A percentile compares a stretch with the other conserved stretches of the same genome.
Evolutionary conservation across 2,113 vertebrate genomes (phyloP).

Genomic region (Catharus fuscescens): DNA sequence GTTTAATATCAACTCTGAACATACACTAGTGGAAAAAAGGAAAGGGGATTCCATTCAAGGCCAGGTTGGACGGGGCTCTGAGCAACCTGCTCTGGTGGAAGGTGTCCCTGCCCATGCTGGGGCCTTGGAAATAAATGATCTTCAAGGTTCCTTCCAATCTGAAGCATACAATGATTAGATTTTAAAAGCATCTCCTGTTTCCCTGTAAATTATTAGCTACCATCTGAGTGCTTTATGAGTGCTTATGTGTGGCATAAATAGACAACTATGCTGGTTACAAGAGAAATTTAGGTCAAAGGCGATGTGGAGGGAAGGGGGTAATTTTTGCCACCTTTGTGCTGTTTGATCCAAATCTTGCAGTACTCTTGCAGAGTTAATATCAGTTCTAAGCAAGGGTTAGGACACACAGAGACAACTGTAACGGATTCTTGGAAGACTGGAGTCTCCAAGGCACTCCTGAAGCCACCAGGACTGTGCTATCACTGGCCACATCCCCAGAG

Average conservation of each 20-base stretch:
- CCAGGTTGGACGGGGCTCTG: neutral
- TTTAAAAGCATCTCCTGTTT: neutral
- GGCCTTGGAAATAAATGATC: neutral
- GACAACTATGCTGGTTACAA: neutral
- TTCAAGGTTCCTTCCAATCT: neutral
- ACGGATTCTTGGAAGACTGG: neutral
- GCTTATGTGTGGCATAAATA: neutral
- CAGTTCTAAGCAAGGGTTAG: neutral
- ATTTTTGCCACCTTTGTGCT: neutral
- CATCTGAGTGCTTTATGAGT: neutral
- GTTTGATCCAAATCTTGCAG: neutral
- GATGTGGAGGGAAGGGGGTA: neutral
- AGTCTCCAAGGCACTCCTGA: neutral
- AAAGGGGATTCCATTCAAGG: neutral
- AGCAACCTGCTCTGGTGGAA: neutral
- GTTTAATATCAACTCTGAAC: neutral
- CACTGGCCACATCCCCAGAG: neutral
- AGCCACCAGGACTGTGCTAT: neutral
- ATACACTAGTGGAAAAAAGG: neutral
- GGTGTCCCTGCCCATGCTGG: too few species aligned
- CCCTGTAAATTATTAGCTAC: neutral
- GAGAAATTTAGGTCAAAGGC: neutral
- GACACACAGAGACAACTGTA: neutral
- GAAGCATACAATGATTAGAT: neutral
- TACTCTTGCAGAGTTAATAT: neutral